Percentiles rank a stretch among this genome's conserved stretches.
Evolutionary conservation across 2,888 invertebrate species (phyloP).

Genomic region (Pseudococcus viburni): DNA sequence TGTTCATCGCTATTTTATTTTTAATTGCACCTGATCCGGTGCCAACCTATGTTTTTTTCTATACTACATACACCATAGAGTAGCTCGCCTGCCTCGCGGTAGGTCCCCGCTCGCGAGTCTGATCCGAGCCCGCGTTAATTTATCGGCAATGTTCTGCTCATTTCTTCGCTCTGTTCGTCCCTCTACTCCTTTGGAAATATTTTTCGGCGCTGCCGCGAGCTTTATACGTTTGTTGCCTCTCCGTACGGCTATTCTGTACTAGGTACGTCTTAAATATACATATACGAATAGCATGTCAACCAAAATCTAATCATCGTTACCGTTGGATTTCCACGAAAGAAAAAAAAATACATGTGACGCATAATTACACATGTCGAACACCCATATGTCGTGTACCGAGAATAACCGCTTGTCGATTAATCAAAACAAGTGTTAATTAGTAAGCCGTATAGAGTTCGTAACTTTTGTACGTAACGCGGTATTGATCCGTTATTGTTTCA

Average conservation of each 20-base stretch:
- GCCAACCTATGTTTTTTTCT: conserved; percentile 62
- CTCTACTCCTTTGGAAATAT: not conserved
- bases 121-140: conserved; percentile 44
- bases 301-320: conserved; percentile 30
- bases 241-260: not conserved
- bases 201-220: not conserved
- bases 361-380: conserved; percentile 35
- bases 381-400: not conserved
- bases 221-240: not conserved
- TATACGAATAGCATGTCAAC: not conserved
- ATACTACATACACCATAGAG: not conserved
- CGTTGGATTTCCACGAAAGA: conserved; percentile 25
- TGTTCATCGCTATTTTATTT: conserved; percentile 63
- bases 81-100: conserved; percentile 33
- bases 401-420: conserved; percentile 42
- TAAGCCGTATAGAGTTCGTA: not conserved
- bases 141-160: conserved; percentile 59
- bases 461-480: not conserved
- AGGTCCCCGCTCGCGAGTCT: conserved; percentile 44
- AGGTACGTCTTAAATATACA: not conserved
- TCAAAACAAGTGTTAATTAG: conserved; percentile 51
- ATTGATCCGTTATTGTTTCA: not conserved
- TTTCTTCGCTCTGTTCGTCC: not conserved
- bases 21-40: conserved; percentile 65
- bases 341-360: conserved; percentile 10